These are phyloP conservation scores for Anguilla rostrata DNA, from an alignment of 2,113 vertebrate genomes.

Conservation along the genomic window DNA sequence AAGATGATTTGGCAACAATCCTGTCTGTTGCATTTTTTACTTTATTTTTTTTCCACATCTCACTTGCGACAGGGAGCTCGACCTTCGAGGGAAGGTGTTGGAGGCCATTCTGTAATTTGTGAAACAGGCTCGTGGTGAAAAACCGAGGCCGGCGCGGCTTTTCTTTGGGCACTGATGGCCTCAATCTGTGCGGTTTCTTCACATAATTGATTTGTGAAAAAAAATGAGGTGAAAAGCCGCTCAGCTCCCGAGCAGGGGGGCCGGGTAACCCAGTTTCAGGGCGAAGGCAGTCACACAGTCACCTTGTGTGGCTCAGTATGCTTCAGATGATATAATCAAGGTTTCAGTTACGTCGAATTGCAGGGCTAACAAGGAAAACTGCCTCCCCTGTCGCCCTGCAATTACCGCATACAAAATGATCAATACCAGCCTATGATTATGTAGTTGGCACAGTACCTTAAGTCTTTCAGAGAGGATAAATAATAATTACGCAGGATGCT, in stretches of 20 bases:
- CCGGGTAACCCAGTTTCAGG: background rate
- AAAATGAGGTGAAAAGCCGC: background rate
- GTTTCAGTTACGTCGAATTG: conserved; percentile 18
- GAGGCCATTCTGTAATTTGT: too few species aligned
- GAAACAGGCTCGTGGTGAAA: background rate
- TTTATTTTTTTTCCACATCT: background rate
- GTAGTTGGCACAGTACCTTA: conserved; percentile 15
- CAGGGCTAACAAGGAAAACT: conserved; percentile 20
- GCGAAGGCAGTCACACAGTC: background rate
- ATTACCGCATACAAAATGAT: conserved; percentile 29
- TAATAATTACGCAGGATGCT: conserved; percentile 13
- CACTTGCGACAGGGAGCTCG: background rate
- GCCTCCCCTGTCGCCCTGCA: conserved; percentile 19
- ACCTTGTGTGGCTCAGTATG: background rate
- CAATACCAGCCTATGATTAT: conserved; percentile 20
- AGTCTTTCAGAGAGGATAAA: conserved; percentile 8
- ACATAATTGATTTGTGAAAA: conserved; percentile 7
- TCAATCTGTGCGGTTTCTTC: background rate
- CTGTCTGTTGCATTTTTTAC: background rate
- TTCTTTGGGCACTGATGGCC: background rate
- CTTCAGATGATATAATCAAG: conserved; percentile 23
- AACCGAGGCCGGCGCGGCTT: background rate
- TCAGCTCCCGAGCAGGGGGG: background rate
- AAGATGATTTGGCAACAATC: background rate
- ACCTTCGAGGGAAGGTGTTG: background rate